Base-by-base conservation (phyloP, 2,797 vertebrate species). In the Forpus xanthops region DNA sequence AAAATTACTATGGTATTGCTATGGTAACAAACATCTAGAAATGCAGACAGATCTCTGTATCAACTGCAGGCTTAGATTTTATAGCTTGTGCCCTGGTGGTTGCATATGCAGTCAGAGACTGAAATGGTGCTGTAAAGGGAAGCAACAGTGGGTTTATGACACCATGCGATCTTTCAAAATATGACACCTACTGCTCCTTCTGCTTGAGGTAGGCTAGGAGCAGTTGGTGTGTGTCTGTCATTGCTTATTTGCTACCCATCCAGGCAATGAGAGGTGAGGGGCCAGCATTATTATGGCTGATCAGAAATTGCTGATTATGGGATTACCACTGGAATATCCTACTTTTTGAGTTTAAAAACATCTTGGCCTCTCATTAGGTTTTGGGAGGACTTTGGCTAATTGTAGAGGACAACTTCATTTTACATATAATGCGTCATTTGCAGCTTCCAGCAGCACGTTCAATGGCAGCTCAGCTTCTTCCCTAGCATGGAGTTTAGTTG, bases 1-100 rank as follows among this genome's bases (percentile, higher is more conserved):
- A 77, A 90, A 84, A 86, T 60, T 78, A 55, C 66, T 70, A 21
- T 94, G 87, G 28, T 86, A 92, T 91, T 87, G 85, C 94, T 94
- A 95, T 94, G 89, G 95, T 93, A 94, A 96, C 94, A 81, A 94
- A 84, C 62, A 90, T 68, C 66, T 60, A 89, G 70, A 85, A 92
- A 76, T 72, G 20, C 85, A 81, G 72, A 37, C 35, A 66, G 49
- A 82, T 62, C 30, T 91, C 58, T 92, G 13, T 65, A 28, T 76
- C 58, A 75, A 1, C 66, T 87, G 73, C 75, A 52, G 76, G 37
- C 70, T 93, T 56, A 44, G 85, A 28, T 47, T 86, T 91, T 88
- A 55, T 64, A 86, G 70, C 47, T 47, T 89, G 31, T 83, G 92
- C 60, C 90, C 75, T 80, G 64, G 31, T 85, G 49, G 9, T 62